Percentiles rank a stretch among this genome's conserved stretches.
phyloP scores from a whole-genome alignment of 1,140 invertebrate genomes.

The Euglossa dilemma region DNA sequence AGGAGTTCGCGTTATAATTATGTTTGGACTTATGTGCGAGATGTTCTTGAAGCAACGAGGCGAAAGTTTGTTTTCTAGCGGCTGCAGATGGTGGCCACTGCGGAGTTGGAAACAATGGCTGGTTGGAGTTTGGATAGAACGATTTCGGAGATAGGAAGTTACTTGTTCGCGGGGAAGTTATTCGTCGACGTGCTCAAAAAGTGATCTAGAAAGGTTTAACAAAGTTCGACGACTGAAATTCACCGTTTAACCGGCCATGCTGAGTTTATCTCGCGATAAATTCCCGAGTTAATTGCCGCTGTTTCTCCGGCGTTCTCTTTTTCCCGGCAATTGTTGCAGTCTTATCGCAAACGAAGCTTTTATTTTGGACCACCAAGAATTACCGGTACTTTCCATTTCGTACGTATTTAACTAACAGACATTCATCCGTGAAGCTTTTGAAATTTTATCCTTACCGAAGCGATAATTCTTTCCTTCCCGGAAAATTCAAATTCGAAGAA shows the following conservation, averaged over 20 bases:
- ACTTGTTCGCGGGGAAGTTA: neutral
- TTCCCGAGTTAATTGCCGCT: neutral
- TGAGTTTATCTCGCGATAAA: neutral
- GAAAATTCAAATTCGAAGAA: too few species aligned
- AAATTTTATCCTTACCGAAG: too few species aligned
- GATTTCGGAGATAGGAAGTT: conserved; percentile 10
- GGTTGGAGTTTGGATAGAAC: neutral
- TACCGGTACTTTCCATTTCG: too few species aligned
- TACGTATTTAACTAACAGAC: too few species aligned
- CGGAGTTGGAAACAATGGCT: neutral
- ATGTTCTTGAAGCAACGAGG: neutral
- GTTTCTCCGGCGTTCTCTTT: neutral
- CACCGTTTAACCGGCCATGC: neutral
- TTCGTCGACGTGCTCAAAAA: conserved; percentile 4
- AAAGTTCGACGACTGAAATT: neutral
- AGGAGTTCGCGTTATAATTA: neutral
- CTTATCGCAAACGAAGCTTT: neutral
- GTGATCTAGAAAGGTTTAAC: neutral
- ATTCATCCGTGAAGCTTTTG: too few species aligned
- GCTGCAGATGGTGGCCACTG: conserved; percentile 7
- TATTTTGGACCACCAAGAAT: too few species aligned
- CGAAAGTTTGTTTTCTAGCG: conserved; percentile 17
- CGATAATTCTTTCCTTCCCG: too few species aligned
- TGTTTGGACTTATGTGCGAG: neutral
- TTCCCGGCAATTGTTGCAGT: neutral